Evolutionary conservation across 2,888 invertebrate species (phyloP).

Genomic region (Lochmaea capreae): DNA sequence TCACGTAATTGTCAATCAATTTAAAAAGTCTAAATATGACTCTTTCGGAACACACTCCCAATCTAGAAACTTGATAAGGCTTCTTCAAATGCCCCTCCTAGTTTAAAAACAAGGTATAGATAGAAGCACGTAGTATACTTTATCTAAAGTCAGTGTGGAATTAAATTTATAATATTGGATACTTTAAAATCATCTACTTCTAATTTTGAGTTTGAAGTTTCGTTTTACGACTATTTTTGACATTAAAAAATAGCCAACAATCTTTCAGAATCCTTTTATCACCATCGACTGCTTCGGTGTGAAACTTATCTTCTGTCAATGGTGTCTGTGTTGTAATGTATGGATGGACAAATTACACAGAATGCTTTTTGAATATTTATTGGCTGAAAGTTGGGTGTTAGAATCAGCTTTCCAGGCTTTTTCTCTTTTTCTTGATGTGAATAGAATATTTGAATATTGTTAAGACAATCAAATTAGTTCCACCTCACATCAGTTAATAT

Average conservation of each 20-base stretch:
- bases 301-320: neutral
- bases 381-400: neutral
- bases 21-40: too few species aligned
- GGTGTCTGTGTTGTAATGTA: neutral
- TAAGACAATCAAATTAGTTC: too few species aligned
- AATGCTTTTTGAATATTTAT: conserved; percentile 2
- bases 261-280: neutral
- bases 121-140: too few species aligned
- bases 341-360: neutral
- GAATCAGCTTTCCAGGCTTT: neutral
- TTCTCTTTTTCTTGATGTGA: neutral
- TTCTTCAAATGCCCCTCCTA: too few species aligned
- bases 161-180: too few species aligned
- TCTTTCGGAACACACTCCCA: too few species aligned
- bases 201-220: neutral
- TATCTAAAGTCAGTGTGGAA: too few species aligned
- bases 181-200: neutral
- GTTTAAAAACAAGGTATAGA: too few species aligned
- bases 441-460: too few species aligned
- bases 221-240: neutral
- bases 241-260: neutral
- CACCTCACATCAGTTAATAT: too few species aligned
- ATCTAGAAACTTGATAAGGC: too few species aligned
- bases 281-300: neutral
- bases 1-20: too few species aligned